A percentile compares a stretch with the other conserved stretches of the same genome.
These are phyloP conservation scores for Sparus aurata DNA, from an alignment of 2,797 vertebrate species.

Conservation along the genomic window DNA sequence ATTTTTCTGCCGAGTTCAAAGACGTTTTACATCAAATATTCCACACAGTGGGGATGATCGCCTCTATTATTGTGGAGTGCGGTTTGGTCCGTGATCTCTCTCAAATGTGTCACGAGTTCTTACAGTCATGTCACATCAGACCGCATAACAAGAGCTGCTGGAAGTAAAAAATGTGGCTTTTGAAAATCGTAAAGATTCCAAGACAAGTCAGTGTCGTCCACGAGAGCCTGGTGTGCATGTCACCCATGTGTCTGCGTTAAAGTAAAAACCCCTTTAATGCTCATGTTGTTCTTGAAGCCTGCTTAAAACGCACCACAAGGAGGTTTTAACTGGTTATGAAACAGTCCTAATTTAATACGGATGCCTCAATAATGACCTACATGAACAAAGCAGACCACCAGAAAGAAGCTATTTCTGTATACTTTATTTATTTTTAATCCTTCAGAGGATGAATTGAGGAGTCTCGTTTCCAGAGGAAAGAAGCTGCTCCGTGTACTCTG, in stretches of 20 bases:
- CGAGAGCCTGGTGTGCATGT: background rate
- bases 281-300: background rate
- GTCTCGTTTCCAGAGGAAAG: too few relatives aligned
- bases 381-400: too few relatives aligned
- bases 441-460: too few relatives aligned
- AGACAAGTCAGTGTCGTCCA: background rate
- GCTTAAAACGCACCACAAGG: background rate
- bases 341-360: too few relatives aligned
- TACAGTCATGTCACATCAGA: background rate
- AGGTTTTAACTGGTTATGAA: too few relatives aligned
- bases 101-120: background rate
- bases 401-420: too few relatives aligned
- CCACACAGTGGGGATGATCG: background rate
- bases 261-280: background rate
- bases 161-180: background rate
- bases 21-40: slow-evolving; percentile 1
- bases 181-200: background rate
- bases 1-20: background rate
- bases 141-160: background rate
- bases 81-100: background rate
- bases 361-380: too few relatives aligned
- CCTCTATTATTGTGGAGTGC: background rate
- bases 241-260: background rate
- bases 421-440: too few relatives aligned
- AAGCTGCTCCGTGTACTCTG: too few relatives aligned